Base-by-base conservation (phyloP, 2,113 vertebrate species). In the Delphinapterus leucas region DNA sequence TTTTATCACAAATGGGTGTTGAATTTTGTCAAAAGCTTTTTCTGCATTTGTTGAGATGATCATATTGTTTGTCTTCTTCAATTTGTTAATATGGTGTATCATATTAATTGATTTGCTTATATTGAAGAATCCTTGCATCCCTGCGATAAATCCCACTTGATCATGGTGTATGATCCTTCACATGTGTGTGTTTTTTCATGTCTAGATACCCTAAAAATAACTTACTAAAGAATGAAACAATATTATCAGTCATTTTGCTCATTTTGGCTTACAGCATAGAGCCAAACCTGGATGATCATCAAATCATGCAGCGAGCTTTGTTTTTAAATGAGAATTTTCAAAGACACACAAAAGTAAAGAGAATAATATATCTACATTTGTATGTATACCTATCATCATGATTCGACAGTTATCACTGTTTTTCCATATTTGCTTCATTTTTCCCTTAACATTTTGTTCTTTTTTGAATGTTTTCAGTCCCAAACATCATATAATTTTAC, bases 251-350 rank as follows among this genome's bases (percentile, higher is more conserved):
- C 21, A 86, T 88, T 88, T 94, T 80, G 41, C 11, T 90, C 33
- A 47, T 89, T 95, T 81, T 92, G 31, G 36, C 60, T 31, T 83
- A 55, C 7, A 83, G 38, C 74, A 44, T 77, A 83, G 10, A 70
- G 41, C 38, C 14, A 83, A 88, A 93, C 74, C 79, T 95, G 25
- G 31, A 67, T 76, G 11, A 71, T 65, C 41, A 85, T 88, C 31
- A 95, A 12, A 70, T 77, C 67, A 81, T 36, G 20, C 31, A 53
- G 21, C 28, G 5, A 81, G 9, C 15, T 90, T 97, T 94, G 17
- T 80, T 74, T 91, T 88, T 88, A 80, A 87, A 58, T 88, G 28
- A 86, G 63, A 89, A 90, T 73, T 89, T 95, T 96, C 80, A 97
- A 89, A 63, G 88, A 65, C 17, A n/a, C 14, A 83, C 14, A 95